Evolutionary conservation across 2,888 invertebrate species (phyloP).

Genomic region (Drosophila gaucha): DNA sequence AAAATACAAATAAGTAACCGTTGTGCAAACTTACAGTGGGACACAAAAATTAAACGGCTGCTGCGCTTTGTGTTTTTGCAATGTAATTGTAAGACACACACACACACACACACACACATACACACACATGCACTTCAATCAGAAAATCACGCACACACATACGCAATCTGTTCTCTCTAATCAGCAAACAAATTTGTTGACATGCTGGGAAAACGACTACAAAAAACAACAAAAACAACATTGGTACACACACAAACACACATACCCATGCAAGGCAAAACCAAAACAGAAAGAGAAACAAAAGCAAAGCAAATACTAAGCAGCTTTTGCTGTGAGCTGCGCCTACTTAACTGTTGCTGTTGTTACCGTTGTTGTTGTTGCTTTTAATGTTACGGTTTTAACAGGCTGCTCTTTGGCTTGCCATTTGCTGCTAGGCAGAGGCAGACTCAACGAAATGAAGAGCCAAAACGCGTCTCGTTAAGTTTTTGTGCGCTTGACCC

Average conservation of each 20-base stretch:
- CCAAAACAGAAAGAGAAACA: conserved; percentile 31
- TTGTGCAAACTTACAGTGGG: conserved; percentile 51
- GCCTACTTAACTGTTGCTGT: conserved; percentile 44
- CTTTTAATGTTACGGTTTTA: conserved; percentile 13
- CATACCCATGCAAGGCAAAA: conserved; percentile 17
- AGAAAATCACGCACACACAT: conserved; percentile 12
- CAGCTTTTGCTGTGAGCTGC: conserved; percentile 37
- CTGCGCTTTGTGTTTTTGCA: conserved; percentile 41
- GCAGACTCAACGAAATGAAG: conserved; percentile 17
- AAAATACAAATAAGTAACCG: conserved; percentile 34
- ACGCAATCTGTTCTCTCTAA: conserved; percentile 54
- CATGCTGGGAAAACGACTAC: conserved; percentile 47
- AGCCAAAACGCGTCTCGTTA: conserved; percentile 21
- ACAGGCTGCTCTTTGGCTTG: conserved; percentile 14
- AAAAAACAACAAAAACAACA: conserved; percentile 25
- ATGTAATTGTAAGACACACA: conserved; percentile 31
- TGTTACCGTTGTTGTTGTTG: conserved; percentile 11
- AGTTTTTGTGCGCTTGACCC: conserved; percentile 34
- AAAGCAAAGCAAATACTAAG: conserved; percentile 38
- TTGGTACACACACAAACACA: background rate
- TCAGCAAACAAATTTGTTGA: conserved; percentile 66
- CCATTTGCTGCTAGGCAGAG: background rate
- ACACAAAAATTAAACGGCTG: conserved; percentile 28
- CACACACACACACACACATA: background rate
- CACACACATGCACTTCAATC: background rate